These are phyloP conservation scores for Drosophila greeni DNA, from an alignment of 2,888 invertebrate genomes.

Conservation along the genomic window DNA sequence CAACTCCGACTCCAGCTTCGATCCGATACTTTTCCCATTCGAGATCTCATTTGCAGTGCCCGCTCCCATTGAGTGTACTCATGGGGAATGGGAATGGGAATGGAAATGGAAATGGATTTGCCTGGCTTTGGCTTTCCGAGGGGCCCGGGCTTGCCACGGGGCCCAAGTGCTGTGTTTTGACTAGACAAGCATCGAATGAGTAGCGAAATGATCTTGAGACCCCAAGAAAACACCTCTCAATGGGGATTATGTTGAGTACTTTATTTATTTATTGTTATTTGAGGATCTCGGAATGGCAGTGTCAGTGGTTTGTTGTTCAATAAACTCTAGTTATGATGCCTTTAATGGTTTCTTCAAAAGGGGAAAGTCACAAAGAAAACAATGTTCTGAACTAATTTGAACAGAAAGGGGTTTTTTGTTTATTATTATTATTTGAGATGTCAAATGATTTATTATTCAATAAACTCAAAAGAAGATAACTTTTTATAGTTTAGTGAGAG, in stretches of 20 bases:
- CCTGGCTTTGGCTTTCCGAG: slow-evolving; percentile 3
- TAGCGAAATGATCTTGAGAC: slow-evolving; percentile 32
- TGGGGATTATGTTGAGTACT: slow-evolving; percentile 18
- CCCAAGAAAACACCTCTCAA: slow-evolving; percentile 30
- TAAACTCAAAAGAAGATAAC: background rate
- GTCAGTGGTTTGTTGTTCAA: slow-evolving; percentile 20
- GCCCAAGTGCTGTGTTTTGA: slow-evolving; percentile 31
- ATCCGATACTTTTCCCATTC: slow-evolving; percentile 37
- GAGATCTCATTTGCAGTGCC: slow-evolving; percentile 28
- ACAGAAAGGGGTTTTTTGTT: background rate
- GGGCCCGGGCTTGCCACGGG: slow-evolving; percentile 5
- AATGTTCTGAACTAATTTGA: slow-evolving; percentile 4
- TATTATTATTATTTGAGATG: slow-evolving; percentile 1
- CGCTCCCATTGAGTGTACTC: slow-evolving; percentile 22
- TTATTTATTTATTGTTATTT: slow-evolving; percentile 28
- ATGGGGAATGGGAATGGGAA: slow-evolving; percentile 12
- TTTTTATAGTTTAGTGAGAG: background rate
- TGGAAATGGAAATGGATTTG: slow-evolving; percentile 21
- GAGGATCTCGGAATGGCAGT: slow-evolving; percentile 3
- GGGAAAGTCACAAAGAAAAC: slow-evolving; percentile 13
- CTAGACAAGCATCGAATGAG: slow-evolving; percentile 27
- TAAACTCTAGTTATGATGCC: background rate
- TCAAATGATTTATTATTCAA: slow-evolving; percentile 6
- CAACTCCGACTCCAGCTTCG: background rate
- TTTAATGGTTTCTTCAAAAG: background rate